A percentile compares a stretch with the other conserved stretches of the same genome.
Conservation (phyloP, 2,113 vertebrate species). For the Xiphophorus couchianus region DNA sequence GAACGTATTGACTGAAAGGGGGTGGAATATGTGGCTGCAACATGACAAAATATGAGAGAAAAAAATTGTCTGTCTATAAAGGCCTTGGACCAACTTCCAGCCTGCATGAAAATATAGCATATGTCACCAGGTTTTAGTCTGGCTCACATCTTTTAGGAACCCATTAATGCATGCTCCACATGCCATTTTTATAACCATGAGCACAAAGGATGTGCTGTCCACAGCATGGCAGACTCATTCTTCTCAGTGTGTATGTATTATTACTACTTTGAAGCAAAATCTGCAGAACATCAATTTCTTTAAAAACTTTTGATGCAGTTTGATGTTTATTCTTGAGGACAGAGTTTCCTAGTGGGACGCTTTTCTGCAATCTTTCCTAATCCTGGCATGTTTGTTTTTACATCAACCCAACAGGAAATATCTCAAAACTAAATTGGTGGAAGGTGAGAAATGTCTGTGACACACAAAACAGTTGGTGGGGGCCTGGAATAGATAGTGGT, state of each 20-base stretch:
- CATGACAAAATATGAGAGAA: too few relatives aligned
- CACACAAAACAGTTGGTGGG: slow-evolving; percentile 6
- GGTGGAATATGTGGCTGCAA: too few relatives aligned
- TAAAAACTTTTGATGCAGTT: neutral
- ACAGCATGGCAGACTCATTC: slow-evolving; percentile 24
- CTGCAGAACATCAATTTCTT: neutral
- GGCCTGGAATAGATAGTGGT: neutral
- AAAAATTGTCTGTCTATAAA: too few relatives aligned
- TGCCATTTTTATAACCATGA: slow-evolving; percentile 1
- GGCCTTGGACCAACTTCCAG: too few relatives aligned
- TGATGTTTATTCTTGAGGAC: neutral
- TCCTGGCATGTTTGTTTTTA: neutral
- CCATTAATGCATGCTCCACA: neutral
- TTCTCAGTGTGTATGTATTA: neutral
- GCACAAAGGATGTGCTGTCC: slow-evolving; percentile 6
- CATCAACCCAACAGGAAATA: neutral
- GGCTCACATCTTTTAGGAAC: neutral
- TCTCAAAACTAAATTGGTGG: neutral
- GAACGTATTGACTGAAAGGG: too few relatives aligned
- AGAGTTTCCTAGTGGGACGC: neutral
- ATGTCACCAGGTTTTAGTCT: neutral
- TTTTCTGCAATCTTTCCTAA: neutral
- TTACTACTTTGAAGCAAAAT: neutral
- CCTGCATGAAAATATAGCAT: neutral
- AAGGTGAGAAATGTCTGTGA: neutral